Conservation (phyloP, 2,797 vertebrate species). For the Tympanoctomys barrerae region DNA sequence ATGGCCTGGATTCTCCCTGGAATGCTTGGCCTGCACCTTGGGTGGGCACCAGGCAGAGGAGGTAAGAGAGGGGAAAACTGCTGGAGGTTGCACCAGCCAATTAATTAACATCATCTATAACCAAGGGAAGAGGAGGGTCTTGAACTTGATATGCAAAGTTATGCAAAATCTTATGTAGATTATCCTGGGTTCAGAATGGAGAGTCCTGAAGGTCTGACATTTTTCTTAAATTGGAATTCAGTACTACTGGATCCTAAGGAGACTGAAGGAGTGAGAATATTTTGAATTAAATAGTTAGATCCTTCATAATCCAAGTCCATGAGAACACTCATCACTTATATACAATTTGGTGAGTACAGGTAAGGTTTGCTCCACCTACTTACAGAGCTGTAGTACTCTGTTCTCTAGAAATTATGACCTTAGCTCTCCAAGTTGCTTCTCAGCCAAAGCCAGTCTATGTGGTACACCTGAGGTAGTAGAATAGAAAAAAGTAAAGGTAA, state of each 20-base stretch:
- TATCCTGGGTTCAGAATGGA: conserved; percentile 44
- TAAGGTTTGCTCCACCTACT: background rate
- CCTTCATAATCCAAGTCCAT: conserved; percentile 17
- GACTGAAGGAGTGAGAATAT: conserved; percentile 26
- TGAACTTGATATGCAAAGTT: conserved; percentile 65
- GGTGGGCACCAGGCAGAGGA: conserved; percentile 9
- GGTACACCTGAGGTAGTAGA: background rate
- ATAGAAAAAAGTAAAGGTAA: background rate
- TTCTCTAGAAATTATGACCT: background rate
- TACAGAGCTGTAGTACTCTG: background rate
- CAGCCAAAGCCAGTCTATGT: background rate
- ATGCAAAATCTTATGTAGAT: conserved; percentile 75
- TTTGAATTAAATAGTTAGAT: conserved; percentile 38
- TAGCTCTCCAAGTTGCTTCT: background rate
- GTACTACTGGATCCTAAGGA: background rate
- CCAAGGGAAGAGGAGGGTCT: conserved; percentile 26
- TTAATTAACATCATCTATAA: conserved; percentile 70
- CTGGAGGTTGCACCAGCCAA: conserved; percentile 46
- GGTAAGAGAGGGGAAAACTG: background rate
- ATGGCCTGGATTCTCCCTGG: conserved; percentile 21
- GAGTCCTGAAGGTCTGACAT: conserved; percentile 43
- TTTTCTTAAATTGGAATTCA: conserved; percentile 61
- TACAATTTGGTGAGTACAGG: background rate
- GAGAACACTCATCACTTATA: background rate
- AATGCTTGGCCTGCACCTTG: conserved; percentile 13